These are phyloP conservation scores for cattle (Bos taurus) DNA, from an alignment of 2,113 vertebrate genomes.

Conservation along the genomic window DNA sequence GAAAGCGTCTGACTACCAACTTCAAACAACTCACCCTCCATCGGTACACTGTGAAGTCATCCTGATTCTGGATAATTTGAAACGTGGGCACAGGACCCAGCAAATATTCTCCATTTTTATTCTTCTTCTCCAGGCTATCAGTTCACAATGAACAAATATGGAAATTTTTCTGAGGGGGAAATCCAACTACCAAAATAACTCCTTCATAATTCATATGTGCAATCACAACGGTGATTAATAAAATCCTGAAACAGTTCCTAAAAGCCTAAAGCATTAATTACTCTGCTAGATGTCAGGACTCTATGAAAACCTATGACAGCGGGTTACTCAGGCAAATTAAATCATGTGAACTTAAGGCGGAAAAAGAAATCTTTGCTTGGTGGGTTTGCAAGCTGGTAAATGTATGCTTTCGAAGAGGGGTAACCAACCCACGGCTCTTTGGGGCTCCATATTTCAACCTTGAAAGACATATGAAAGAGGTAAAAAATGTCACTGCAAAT, in stretches of 20 bases:
- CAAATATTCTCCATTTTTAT: neutral
- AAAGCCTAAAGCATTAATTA: conserved; percentile 70
- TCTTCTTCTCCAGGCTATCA: conserved; percentile 28
- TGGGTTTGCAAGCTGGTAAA: neutral
- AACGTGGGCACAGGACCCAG: neutral
- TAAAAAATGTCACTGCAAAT: conserved; percentile 15
- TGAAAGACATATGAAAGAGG: conserved; percentile 7
- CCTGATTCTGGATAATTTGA: neutral
- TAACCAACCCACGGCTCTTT: neutral
- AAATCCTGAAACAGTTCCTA: conserved; percentile 57
- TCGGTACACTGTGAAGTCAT: neutral
- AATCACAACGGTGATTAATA: conserved; percentile 62
- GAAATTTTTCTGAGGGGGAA: conserved; percentile 46
- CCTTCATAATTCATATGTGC: conserved; percentile 63
- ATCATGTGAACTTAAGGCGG: conserved; percentile 17
- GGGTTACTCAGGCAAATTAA: conserved; percentile 62
- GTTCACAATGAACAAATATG: conserved; percentile 61
- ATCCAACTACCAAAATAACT: conserved; percentile 62
- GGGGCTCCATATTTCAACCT: conserved; percentile 2
- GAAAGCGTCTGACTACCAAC: neutral
- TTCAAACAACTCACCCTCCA: neutral
- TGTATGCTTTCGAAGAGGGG: neutral
- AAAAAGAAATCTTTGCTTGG: neutral
- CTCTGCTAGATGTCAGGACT: conserved; percentile 49
- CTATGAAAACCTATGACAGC: conserved; percentile 49